These are phyloP conservation scores for Microtus ochrogaster DNA, from an alignment of 2,113 vertebrate genomes.

Conservation along the genomic window DNA sequence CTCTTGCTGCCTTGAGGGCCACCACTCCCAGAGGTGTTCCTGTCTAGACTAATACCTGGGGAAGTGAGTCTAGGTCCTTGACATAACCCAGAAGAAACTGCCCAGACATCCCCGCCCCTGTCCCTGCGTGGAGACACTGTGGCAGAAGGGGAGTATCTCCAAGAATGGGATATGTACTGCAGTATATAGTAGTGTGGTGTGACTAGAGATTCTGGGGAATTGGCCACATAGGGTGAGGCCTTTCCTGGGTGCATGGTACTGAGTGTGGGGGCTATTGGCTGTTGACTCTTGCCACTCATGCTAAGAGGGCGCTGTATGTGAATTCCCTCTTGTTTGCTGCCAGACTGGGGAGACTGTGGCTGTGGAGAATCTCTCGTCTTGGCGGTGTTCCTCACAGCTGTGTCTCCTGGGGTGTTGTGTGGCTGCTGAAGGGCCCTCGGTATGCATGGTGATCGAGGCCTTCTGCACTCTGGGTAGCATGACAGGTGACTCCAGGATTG, in stretches of 20 bases:
- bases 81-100: conserved; percentile 54
- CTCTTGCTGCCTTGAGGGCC: background rate
- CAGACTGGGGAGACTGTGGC: background rate
- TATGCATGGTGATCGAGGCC: background rate
- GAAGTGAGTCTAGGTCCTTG: background rate
- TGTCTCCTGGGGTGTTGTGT: accelerated
- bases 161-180: too few species aligned
- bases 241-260: background rate
- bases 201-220: too few species aligned
- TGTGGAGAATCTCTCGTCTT: accelerated
- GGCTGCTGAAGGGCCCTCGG: accelerated
- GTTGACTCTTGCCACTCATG: background rate
- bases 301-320: background rate
- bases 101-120: accelerated
- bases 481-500: background rate
- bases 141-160: background rate
- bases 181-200: background rate
- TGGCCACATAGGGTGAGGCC: background rate
- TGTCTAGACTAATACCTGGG: background rate
- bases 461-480: background rate
- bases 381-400: background rate
- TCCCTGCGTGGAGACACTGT: background rate
- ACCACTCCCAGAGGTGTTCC: background rate
- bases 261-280: too few species aligned
- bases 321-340: background rate